Conservation (phyloP, 2,888 invertebrate genomes). For the Heliconius aoede region DNA sequence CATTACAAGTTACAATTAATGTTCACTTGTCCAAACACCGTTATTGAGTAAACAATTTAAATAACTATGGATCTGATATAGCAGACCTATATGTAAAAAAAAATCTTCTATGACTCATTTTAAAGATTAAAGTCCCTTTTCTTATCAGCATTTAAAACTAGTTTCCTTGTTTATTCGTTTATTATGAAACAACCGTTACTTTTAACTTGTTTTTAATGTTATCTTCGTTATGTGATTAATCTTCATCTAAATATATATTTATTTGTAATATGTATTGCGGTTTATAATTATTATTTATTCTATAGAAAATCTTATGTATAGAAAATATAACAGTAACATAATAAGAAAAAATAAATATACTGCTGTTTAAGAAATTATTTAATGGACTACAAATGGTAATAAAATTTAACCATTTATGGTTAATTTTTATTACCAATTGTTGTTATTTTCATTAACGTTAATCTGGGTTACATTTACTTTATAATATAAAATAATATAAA, state of each 20-base stretch:
- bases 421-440: background rate
- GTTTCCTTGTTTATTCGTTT: slow-evolving; percentile 5
- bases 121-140: background rate
- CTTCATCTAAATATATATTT: background rate
- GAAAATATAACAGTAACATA: no score
- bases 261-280: background rate
- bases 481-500: no score
- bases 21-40: background rate
- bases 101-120: slow-evolving; percentile 1
- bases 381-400: background rate
- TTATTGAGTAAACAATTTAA: background rate
- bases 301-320: no score
- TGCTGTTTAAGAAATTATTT: background rate
- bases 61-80: background rate
- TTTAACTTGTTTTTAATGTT: background rate
- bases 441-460: no score
- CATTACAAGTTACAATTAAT: background rate
- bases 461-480: no score
- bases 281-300: background rate
- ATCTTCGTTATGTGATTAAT: slow-evolving; percentile 6
- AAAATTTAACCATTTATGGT: no score
- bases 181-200: background rate
- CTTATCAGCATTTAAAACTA: slow-evolving; percentile 5
- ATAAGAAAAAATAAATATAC: no score
- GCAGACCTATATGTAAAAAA: background rate